Conservation (phyloP, 2,113 vertebrate species). For the Harpagus bidentatus region DNA sequence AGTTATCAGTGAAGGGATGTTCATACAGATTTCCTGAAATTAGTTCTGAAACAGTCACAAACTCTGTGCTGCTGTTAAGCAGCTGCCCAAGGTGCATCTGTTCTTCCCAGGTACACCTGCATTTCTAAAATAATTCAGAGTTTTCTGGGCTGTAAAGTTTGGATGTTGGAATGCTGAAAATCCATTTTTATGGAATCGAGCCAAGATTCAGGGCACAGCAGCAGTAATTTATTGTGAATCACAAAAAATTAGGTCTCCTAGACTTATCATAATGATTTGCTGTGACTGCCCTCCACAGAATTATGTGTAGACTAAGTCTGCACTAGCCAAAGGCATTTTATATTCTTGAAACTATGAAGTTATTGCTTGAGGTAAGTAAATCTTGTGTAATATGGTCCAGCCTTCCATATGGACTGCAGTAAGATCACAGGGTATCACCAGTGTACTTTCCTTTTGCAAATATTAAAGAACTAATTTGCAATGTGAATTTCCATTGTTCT, state of each 20-base stretch:
- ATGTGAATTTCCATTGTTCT: background rate
- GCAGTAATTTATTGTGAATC: background rate
- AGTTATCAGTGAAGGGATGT: background rate
- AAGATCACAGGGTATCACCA: background rate
- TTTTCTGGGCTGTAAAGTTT: background rate
- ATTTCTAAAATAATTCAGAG: background rate
- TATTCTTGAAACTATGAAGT: background rate
- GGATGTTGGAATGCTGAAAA: background rate
- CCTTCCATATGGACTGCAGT: background rate
- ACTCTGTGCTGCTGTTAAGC: background rate
- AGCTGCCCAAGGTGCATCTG: background rate
- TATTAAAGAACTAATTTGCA: background rate
- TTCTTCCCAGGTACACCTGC: background rate
- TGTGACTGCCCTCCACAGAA: background rate
- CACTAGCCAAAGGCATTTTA: background rate
- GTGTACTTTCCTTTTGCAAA: background rate
- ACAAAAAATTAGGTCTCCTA: background rate
- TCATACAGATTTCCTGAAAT: background rate
- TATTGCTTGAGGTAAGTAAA: background rate
- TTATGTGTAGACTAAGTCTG: background rate
- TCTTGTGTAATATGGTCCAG: background rate
- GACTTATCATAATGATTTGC: background rate
- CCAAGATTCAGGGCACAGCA: background rate
- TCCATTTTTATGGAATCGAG: background rate
- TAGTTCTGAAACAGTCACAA: background rate